These are phyloP conservation scores for Syngnathus rostellatus DNA, from an alignment of 2,797 vertebrate genomes.

Conservation along the genomic window DNA sequence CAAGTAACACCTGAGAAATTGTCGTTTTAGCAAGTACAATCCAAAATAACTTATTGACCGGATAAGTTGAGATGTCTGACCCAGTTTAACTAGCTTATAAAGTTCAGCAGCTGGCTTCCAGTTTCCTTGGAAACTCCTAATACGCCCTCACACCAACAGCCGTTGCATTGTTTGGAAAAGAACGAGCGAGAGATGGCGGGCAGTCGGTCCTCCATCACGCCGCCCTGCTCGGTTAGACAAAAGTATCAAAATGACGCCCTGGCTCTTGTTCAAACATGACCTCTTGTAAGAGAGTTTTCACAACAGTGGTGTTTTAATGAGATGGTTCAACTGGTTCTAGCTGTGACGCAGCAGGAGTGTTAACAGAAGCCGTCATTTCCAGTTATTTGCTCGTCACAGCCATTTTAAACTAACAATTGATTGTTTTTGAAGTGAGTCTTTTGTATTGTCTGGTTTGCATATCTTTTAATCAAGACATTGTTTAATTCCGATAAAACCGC, in stretches of 20 bases:
- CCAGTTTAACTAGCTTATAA: constrained; percentile 56
- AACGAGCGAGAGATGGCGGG: background rate
- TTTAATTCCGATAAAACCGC: background rate
- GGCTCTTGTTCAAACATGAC: background rate
- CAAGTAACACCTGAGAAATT: constrained; percentile 13
- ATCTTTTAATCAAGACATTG: background rate
- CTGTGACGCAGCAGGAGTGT: background rate
- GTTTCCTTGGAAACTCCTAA: constrained; percentile 64
- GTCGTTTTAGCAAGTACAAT: constrained; percentile 29
- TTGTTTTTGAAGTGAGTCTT: background rate
- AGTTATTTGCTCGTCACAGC: background rate
- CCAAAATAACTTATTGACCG: constrained; percentile 55
- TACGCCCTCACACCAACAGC: constrained; percentile 28
- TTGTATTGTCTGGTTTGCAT: background rate
- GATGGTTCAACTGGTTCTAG: background rate
- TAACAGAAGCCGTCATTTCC: background rate
- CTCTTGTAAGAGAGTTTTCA: background rate
- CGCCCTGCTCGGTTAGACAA: constrained; percentile 1
- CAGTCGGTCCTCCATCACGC: constrained; percentile 13
- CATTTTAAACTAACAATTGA: background rate
- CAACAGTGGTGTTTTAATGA: background rate
- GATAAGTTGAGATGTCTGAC: constrained; percentile 50
- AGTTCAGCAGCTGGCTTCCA: constrained; percentile 57
- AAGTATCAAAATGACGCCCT: background rate
- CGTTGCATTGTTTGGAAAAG: constrained; percentile 26